These are phyloP conservation scores for Telmatherina bonti DNA, from an alignment of 2,797 vertebrate species.

Conservation along the genomic window DNA sequence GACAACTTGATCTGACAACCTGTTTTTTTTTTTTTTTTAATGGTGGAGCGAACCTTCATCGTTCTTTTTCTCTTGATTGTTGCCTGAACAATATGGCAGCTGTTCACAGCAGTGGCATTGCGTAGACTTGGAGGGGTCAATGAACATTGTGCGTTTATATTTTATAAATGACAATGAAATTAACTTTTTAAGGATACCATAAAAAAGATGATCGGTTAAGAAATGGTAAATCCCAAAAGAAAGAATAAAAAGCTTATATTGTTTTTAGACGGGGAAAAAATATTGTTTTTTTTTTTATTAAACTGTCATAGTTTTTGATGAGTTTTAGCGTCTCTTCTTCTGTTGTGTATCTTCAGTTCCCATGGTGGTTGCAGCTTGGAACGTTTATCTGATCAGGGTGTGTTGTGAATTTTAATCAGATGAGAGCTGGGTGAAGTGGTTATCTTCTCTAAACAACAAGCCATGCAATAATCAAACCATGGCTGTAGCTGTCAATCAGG, in stretches of 20 bases:
- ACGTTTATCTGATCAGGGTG: neutral
- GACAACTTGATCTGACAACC: conserved; percentile 33
- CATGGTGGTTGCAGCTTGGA: neutral
- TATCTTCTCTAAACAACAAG: neutral
- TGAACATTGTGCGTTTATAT: no score
- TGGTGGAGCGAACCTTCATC: conserved; percentile 3
- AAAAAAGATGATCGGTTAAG: neutral
- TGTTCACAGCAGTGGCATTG: neutral
- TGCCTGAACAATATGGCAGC: neutral
- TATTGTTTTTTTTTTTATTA: no score
- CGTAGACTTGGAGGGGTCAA: neutral
- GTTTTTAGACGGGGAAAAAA: no score
- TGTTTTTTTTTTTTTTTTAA: conserved; percentile 28
- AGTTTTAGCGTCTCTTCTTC: neutral
- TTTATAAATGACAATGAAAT: neutral
- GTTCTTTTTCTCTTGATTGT: conserved; percentile 11
- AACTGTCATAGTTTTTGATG: neutral
- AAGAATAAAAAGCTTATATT: no score
- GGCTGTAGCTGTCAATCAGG: conserved; percentile 4
- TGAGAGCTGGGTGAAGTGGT: neutral
- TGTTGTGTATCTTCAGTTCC: neutral
- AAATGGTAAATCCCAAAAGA: neutral
- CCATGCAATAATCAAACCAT: conserved; percentile 6
- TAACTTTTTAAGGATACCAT: neutral
- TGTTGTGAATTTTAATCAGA: neutral